Evolutionary conservation across 2,888 invertebrate genomes (phyloP).

Genomic region (Acronicta leporina): DNA sequence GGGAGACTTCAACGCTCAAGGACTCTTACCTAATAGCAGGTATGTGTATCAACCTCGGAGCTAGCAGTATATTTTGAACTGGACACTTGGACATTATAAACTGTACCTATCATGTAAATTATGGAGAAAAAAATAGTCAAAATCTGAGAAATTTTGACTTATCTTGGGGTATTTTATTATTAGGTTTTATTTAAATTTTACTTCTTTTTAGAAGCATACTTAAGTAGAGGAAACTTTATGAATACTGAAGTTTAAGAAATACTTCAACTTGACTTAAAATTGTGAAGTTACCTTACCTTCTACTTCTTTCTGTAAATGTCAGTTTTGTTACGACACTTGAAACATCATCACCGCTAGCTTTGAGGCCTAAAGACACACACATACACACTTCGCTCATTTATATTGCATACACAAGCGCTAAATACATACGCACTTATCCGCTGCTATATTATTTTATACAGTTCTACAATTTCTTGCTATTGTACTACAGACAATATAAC

Average conservation of each 20-base stretch:
- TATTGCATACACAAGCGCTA: slow-evolving; percentile 21
- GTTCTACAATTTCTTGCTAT: slow-evolving; percentile 8
- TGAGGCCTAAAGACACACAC: slow-evolving; percentile 4
- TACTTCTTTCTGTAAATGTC: background rate
- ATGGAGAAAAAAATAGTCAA: no score
- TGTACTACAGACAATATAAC: background rate
- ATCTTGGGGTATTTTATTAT: no score
- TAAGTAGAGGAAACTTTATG: no score
- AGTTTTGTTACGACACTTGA: background rate
- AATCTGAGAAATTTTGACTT: no score
- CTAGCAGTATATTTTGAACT: slow-evolving; percentile 11
- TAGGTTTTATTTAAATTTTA: no score
- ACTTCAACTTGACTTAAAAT: background rate
- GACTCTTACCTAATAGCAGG: slow-evolving; percentile 82
- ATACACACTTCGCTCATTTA: background rate
- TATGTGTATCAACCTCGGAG: slow-evolving; percentile 54
- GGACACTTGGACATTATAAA: no score
- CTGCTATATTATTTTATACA: slow-evolving; percentile 2
- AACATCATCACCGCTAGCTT: slow-evolving; percentile 30
- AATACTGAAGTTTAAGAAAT: background rate
- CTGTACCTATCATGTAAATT: no score
- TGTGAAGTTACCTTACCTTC: background rate
- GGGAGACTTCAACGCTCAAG: slow-evolving; percentile 92
- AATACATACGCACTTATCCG: slow-evolving; percentile 1
- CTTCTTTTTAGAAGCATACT: no score